Base-by-base conservation (phyloP, 2,888 invertebrate species). In the Lasioglossum oenotherae region DNA sequence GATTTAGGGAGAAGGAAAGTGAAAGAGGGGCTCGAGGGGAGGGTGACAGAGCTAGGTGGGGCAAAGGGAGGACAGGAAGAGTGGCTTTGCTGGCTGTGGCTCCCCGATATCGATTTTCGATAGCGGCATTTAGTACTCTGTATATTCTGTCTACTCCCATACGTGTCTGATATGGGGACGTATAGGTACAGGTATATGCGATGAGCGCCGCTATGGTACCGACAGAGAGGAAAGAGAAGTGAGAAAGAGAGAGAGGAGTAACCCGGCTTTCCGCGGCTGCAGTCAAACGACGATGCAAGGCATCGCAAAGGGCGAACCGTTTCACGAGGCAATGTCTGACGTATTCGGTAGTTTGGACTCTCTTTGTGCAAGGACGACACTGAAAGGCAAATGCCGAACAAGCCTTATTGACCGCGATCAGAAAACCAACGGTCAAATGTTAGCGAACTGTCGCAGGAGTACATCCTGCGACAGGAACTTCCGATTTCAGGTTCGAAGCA, bases 61-160 rank as follows among this genome's bases (percentile, higher is more conserved):
- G 67, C 14, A 67, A 82, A 78, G 86, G 80, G 84, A 38, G 82
- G 82, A 80, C 88, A 88, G 84, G 91, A 92, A 93, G 93, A 93
- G 93, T 92, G 90, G 92, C 92, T 67, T 31, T 92, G 92, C 91
- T 91, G 91, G 91, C 92, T 92, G 93, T 91, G 92, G 93, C 93
- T 94, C 93, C 91, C 92, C 91, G 91, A 94, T 93, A 94, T 94
- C 94, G 94, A 94, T 94, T 94, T 94, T 93, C 94, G 93, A 94
- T 94, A 94, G 92, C 90, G 92, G 93, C 93, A 94, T 94, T 94
- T 94, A 94, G 94, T 93, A 91, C 93, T 93, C 93, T 93, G 92
- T 94, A 92, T 93, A 92, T 93, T 93, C 93, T 92, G 93, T 93
- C 93, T 93, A 93, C 92, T 92, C 90, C 91, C 92, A 93, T 93